A percentile compares a stretch with the other conserved stretches of the same genome.
Evolutionary conservation across 2,888 invertebrate genomes (phyloP).

Genomic region (Sesamia inferens): DNA sequence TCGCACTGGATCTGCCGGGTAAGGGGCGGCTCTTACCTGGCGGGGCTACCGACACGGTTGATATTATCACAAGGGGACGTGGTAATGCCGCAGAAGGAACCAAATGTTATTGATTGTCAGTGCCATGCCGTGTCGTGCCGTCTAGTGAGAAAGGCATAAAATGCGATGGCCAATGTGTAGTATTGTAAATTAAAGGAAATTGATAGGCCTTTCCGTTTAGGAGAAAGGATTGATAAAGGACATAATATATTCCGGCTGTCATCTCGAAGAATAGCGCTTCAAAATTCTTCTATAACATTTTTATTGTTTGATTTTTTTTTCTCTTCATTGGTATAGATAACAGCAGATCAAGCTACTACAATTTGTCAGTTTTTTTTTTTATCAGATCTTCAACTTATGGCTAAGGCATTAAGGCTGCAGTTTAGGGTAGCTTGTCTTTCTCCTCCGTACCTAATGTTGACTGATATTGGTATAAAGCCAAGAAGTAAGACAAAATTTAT

Average conservation of each 20-base stretch:
- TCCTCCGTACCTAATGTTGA: too few relatives aligned
- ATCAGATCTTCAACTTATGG: too few relatives aligned
- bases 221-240: conserved; percentile 31
- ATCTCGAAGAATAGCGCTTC: conserved; percentile 3
- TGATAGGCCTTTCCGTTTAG: conserved; percentile 28
- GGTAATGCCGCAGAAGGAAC: neutral
- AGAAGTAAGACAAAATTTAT: neutral
- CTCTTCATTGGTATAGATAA: neutral
- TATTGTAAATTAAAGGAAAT: conserved; percentile 4
- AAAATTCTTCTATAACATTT: neutral
- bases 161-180: neutral
- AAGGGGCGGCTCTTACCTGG: too few relatives aligned
- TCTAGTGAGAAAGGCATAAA: neutral
- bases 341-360: too few relatives aligned
- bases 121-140: neutral
- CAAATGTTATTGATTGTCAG: neutral
- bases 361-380: too few relatives aligned
- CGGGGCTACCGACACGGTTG: neutral
- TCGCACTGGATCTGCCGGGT: neutral
- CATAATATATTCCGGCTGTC: neutral
- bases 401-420: too few relatives aligned
- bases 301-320: neutral
- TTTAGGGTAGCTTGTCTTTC: too few relatives aligned
- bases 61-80: neutral
- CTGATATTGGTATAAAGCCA: neutral